Evolutionary conservation across 2,888 invertebrate species (phyloP).

Genomic region (Nemotelus nigrinus): DNA sequence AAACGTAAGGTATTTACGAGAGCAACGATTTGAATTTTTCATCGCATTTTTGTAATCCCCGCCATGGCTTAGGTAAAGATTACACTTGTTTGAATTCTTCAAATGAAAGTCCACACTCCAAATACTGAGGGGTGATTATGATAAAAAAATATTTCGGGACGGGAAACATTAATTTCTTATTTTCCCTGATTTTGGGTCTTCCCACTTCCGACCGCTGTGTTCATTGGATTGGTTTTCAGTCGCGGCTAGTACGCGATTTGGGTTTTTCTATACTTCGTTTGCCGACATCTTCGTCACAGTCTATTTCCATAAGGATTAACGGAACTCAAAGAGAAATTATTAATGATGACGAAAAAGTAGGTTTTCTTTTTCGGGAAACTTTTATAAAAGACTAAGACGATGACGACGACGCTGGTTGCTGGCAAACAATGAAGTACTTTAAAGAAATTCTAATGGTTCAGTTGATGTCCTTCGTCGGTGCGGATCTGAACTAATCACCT

Average conservation of each 20-base stretch:
- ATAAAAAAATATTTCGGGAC: slow-evolving; percentile 24
- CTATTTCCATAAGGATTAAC: slow-evolving; percentile 42
- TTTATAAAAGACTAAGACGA: slow-evolving; percentile 25
- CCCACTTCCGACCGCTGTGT: slow-evolving; percentile 5
- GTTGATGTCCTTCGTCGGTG: slow-evolving; percentile 34
- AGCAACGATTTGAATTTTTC: slow-evolving; percentile 22
- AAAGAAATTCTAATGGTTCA: slow-evolving; percentile 33
- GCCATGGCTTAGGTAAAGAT: slow-evolving; percentile 40
- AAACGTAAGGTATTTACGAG: not conserved
- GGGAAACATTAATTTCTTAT: slow-evolving; percentile 23
- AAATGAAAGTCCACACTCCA: slow-evolving; percentile 10
- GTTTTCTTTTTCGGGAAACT: slow-evolving; percentile 27
- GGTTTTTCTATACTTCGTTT: slow-evolving; percentile 1
- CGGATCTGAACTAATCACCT: slow-evolving; percentile 41
- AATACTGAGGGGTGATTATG: not conserved
- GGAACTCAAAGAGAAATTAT: slow-evolving; percentile 44
- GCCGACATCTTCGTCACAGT: slow-evolving; percentile 17
- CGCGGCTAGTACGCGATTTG: not conserved
- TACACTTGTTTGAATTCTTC: slow-evolving; percentile 45
- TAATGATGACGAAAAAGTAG: slow-evolving; percentile 38
- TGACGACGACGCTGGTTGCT: not conserved
- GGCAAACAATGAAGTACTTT: slow-evolving; percentile 39
- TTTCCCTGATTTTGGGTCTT: slow-evolving; percentile 32
- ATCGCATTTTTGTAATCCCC: slow-evolving; percentile 39
- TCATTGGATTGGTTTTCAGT: slow-evolving; percentile 28